Evolutionary conservation across 2,113 vertebrate species (phyloP).

Genomic region (Hippocampus guttulatus): DNA sequence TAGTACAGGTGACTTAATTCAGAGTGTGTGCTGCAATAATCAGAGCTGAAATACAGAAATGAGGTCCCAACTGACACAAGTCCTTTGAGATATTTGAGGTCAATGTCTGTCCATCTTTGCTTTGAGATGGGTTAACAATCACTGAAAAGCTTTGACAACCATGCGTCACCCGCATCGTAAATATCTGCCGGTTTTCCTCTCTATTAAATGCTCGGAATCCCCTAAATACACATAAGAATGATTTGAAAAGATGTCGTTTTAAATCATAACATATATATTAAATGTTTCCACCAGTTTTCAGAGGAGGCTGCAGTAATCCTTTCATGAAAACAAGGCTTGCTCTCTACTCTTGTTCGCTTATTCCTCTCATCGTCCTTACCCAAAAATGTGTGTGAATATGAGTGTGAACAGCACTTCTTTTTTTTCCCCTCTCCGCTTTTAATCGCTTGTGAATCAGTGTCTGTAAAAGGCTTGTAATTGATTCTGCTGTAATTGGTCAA

Average conservation of each 20-base stretch:
- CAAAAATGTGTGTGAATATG: conserved; percentile 9
- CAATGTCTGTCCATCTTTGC: background rate
- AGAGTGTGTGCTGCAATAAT: conserved; percentile 5
- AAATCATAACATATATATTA: background rate
- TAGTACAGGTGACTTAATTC: conserved; percentile 8
- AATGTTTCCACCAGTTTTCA: background rate
- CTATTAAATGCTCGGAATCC: background rate
- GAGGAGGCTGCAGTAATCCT: background rate
- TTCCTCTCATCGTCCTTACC: background rate
- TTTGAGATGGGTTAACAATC: background rate
- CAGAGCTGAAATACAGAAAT: background rate
- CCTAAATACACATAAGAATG: background rate
- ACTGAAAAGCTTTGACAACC: background rate
- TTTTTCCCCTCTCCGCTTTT: conserved; percentile 29
- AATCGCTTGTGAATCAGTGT: conserved; percentile 44
- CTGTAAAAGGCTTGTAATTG: conserved; percentile 74
- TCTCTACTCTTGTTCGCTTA: background rate
- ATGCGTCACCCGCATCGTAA: background rate
- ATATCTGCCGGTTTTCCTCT: background rate
- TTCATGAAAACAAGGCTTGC: background rate
- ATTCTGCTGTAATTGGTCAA: conserved; percentile 75
- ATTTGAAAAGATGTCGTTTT: background rate
- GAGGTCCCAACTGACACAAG: background rate
- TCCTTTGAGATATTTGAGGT: background rate
- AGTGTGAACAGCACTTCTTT: conserved; percentile 15